Evolutionary conservation across 2,113 vertebrate species (phyloP).

Genomic region (Donacobius atricapilla): DNA sequence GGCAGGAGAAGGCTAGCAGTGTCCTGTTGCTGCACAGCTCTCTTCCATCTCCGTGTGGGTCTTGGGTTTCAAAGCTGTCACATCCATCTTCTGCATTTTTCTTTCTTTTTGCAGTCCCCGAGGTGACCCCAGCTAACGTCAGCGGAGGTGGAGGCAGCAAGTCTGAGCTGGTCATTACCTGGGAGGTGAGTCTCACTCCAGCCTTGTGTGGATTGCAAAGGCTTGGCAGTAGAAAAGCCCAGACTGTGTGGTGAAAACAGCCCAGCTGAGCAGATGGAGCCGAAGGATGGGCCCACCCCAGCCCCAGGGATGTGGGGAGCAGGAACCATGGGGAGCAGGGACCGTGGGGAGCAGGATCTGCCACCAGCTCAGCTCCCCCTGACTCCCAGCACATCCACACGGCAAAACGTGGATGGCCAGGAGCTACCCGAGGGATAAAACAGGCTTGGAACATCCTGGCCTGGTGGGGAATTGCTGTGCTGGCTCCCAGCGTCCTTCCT

Average conservation of each 20-base stretch:
- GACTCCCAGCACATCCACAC: not conserved
- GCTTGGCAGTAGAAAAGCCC: not conserved
- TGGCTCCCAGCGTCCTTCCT: not conserved
- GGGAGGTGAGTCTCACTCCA: constrained; percentile 85
- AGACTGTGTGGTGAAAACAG: not conserved
- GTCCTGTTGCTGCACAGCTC: not conserved
- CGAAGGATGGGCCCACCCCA: not conserved
- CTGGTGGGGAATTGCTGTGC: not conserved
- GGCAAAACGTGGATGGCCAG: not conserved
- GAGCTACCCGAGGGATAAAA: not conserved
- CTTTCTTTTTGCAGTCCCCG: constrained; percentile 78
- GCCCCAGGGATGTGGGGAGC: not conserved
- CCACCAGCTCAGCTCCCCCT: not conserved
- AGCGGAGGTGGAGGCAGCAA: constrained; percentile 96
- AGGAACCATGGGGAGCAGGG: too few relatives aligned
- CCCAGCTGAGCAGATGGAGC: not conserved
- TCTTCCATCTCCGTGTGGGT: not conserved
- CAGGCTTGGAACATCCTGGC: fast-evolving
- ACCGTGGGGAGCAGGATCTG: fast-evolving
- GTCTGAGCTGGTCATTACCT: constrained; percentile 96
- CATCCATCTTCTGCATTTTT: not conserved
- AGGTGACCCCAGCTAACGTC: constrained; percentile 93
- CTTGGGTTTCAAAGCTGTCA: not conserved
- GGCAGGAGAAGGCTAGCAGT: not conserved
- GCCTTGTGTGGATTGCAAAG: not conserved